Evolutionary conservation across 1,140 invertebrate species (phyloP).

Genomic region (Sarcophaga peregrina): DNA sequence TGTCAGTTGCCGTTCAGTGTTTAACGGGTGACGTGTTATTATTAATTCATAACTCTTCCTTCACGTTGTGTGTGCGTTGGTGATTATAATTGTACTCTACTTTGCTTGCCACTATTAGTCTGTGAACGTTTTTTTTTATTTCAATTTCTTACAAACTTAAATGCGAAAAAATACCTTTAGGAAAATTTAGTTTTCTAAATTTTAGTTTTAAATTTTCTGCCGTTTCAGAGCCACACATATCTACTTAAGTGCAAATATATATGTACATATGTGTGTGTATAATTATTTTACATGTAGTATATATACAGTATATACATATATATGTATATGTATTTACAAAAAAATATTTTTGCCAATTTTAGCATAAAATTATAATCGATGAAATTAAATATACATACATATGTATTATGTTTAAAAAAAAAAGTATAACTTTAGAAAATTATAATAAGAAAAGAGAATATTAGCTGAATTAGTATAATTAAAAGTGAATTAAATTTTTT

Average conservation of each 20-base stretch:
- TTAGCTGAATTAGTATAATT: background rate
- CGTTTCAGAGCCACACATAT: background rate
- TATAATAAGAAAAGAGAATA: background rate
- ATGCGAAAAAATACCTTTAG: background rate
- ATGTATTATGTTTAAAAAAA: background rate
- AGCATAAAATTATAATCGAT: background rate
- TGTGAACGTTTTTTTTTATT: too few species aligned
- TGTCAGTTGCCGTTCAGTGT: conserved; percentile 33
- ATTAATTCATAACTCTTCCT: conserved; percentile 27
- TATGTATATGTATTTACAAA: background rate
- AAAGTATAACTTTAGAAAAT: background rate
- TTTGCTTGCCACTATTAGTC: background rate
- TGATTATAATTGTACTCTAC: background rate
- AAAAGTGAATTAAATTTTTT: conserved; percentile 3
- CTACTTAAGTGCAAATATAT: background rate
- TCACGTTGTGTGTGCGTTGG: conserved; percentile 25
- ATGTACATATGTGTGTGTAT: background rate
- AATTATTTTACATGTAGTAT: too few species aligned
- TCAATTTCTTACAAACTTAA: too few species aligned
- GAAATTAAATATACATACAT: background rate
- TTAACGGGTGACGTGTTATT: conserved; percentile 30
- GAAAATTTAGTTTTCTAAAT: background rate
- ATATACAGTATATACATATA: too few species aligned
- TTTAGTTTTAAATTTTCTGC: background rate
- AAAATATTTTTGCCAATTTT: background rate